Evolutionary conservation across 2,797 vertebrate genomes (phyloP).

Genomic region (Sus cebifrons): DNA sequence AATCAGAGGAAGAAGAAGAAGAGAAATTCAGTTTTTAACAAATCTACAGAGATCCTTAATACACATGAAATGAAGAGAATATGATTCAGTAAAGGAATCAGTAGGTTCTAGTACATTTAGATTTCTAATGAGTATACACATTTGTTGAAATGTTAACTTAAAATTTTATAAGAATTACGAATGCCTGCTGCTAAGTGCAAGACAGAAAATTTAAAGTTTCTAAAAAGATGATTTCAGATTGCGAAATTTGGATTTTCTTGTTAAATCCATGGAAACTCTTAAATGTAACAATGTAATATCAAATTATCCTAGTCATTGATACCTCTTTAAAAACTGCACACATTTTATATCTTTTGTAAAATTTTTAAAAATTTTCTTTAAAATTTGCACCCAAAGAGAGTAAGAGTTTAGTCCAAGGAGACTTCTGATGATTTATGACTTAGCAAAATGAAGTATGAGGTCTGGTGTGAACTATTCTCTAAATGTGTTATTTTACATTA

Average conservation of each 20-base stretch:
- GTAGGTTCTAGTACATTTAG: slow-evolving; percentile 24
- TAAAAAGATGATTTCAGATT: slow-evolving; percentile 62
- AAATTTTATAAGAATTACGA: slow-evolving; percentile 28
- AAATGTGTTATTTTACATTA: slow-evolving; percentile 47
- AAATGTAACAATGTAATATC: slow-evolving; percentile 28
- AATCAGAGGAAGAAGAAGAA: slow-evolving; percentile 49
- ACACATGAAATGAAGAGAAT: not conserved
- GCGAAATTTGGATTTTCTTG: slow-evolving; percentile 41
- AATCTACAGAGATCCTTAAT: not conserved
- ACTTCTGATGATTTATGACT: slow-evolving; percentile 30
- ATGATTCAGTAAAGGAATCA: slow-evolving; percentile 1
- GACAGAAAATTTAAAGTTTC: slow-evolving; percentile 53
- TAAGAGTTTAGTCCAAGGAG: slow-evolving; percentile 36
- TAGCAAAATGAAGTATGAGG: not conserved
- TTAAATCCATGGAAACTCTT: slow-evolving; percentile 66
- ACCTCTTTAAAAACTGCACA: slow-evolving; percentile 43
- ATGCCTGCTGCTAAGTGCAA: slow-evolving; percentile 20
- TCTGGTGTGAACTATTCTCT: slow-evolving; percentile 10
- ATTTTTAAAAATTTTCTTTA: slow-evolving; percentile 43
- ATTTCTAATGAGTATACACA: slow-evolving; percentile 27
- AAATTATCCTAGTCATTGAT: slow-evolving; percentile 44
- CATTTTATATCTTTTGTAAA: slow-evolving; percentile 53
- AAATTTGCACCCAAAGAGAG: slow-evolving; percentile 59
- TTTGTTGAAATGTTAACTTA: slow-evolving; percentile 34
- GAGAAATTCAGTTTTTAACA: slow-evolving; percentile 66